A percentile compares a stretch with the other conserved stretches of the same genome.
phyloP scores from a whole-genome alignment of 2,888 invertebrate genomes.

The Hypomecis atomaria region DNA sequence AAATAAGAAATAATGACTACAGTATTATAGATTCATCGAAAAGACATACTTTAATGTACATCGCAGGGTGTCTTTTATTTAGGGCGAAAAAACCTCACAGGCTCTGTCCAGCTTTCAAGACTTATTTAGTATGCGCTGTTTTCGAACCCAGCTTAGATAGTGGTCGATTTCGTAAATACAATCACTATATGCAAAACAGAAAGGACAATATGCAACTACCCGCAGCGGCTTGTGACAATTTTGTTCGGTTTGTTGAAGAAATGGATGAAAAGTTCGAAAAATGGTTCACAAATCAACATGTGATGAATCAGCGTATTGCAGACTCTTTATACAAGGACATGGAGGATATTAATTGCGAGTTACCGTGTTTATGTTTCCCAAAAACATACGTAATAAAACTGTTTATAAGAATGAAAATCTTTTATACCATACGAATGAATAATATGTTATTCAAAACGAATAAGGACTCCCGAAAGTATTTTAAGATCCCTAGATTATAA shows the following conservation, averaged over 20 bases:
- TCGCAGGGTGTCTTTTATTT: conserved; percentile 8
- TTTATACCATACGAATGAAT: conserved; percentile 12
- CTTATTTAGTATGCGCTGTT: background rate
- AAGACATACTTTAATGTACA: conserved; percentile 2
- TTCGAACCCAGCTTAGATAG: background rate
- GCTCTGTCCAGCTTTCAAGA: background rate
- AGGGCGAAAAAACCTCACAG: background rate
- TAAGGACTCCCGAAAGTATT: conserved; percentile 33
- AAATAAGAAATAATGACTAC: conserved; percentile 11
- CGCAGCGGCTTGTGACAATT: conserved; percentile 11
- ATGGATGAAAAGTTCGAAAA: conserved; percentile 18
- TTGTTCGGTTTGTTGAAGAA: conserved; percentile 9
- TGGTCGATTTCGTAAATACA: background rate
- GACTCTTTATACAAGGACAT: conserved; percentile 9
- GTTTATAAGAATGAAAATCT: conserved; percentile 22
- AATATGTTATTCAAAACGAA: conserved; percentile 12
- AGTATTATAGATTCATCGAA: conserved; percentile 6
- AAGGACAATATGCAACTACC: background rate
- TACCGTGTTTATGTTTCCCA: conserved; percentile 18
- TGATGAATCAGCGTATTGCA: background rate
- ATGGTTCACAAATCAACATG: background rate
- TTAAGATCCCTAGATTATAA: conserved; percentile 42
- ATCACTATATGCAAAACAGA: conserved; percentile 3
- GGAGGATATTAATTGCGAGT: background rate
- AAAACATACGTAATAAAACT: conserved; percentile 11